Evolutionary conservation across 2,797 vertebrate genomes (phyloP).

Genomic region (Lithobates pipiens): DNA sequence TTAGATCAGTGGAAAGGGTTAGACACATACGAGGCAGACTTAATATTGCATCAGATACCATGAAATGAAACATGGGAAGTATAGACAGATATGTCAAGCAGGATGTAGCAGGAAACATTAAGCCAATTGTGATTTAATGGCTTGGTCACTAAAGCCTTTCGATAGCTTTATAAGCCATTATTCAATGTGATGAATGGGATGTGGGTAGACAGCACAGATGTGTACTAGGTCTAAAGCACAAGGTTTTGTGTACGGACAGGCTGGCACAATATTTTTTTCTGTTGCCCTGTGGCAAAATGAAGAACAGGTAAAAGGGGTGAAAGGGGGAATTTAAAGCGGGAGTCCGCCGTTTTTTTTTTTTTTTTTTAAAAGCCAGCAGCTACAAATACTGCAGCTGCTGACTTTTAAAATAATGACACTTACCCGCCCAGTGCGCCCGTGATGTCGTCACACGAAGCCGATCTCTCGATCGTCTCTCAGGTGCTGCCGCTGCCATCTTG

Average conservation of each 20-base stretch:
- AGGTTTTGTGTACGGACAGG: neutral
- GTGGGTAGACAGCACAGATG: neutral
- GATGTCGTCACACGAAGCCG: too few species aligned
- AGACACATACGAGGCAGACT: constrained; percentile 15
- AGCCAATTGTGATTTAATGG: constrained; percentile 16
- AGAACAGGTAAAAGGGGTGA: too few species aligned
- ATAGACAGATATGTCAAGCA: constrained; percentile 8
- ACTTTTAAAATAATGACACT: too few species aligned
- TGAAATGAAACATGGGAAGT: neutral
- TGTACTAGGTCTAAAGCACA: neutral
- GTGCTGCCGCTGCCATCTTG: too few species aligned
- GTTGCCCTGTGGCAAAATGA: neutral
- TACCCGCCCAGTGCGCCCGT: too few species aligned
- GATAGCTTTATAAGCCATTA: constrained; percentile 14
- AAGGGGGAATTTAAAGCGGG: too few species aligned
- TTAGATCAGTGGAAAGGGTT: constrained; percentile 18
- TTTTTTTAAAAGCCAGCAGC: too few species aligned
- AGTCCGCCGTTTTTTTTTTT: too few species aligned
- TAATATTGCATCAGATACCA: constrained; percentile 29
- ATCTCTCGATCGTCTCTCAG: too few species aligned
- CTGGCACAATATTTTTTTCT: neutral
- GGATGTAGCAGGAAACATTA: constrained; percentile 3
- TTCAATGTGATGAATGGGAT: constrained; percentile 11
- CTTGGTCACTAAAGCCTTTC: constrained; percentile 15
- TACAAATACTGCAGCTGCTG: too few species aligned